phyloP scores from a whole-genome alignment of 2,113 vertebrate genomes.

The Sakesphorus luctuosus region DNA sequence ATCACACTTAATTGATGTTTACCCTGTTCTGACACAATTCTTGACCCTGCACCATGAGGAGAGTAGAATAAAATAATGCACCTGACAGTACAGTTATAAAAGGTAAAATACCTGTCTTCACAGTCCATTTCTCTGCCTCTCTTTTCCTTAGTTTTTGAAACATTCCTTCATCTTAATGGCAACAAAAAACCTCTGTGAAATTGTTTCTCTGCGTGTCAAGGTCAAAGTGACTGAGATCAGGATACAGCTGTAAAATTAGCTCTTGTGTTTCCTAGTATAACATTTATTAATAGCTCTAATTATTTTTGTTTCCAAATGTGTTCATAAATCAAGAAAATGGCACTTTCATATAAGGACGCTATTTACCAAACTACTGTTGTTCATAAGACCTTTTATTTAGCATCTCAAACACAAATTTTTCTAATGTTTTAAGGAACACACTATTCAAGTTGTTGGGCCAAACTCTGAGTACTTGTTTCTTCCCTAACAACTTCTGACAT shows the following conservation, averaged over 20 bases:
- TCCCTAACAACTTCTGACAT: not conserved
- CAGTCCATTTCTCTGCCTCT: not conserved
- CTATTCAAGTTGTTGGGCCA: not conserved
- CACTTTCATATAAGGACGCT: not conserved
- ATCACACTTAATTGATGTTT: not conserved
- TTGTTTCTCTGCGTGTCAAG: not conserved
- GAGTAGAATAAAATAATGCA: not conserved
- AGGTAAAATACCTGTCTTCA: not conserved
- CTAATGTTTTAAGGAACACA: not conserved
- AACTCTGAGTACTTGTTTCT: not conserved
- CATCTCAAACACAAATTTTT: not conserved
- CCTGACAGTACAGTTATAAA: not conserved
- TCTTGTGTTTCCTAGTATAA: not conserved
- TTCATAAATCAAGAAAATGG: conserved; percentile 19
- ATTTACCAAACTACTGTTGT: not conserved
- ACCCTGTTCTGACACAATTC: not conserved
- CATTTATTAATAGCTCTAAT: not conserved
- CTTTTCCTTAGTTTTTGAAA: not conserved
- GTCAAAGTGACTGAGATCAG: not conserved
- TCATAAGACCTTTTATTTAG: not conserved
- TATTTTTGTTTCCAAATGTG: conserved; percentile 7
- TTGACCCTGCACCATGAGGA: not conserved
- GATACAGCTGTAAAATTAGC: conserved; percentile 15
- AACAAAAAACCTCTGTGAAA: not conserved
- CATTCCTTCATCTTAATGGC: not conserved